phyloP scores from a whole-genome alignment of 2,113 vertebrate species.

The Calidris pugnax region DNA sequence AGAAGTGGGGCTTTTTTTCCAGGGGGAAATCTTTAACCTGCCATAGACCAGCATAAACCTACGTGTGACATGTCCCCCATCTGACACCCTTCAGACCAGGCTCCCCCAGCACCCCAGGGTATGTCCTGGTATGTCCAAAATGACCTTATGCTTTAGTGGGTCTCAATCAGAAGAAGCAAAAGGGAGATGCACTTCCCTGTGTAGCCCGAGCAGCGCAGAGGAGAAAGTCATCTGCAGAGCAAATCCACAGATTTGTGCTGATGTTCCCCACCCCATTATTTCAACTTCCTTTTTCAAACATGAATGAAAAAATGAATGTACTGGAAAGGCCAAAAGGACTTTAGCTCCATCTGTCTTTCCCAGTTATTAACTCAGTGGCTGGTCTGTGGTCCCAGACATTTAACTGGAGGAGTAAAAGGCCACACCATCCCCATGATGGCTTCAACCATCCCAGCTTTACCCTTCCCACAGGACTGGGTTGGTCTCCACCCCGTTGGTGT shows the following conservation, averaged over 20 bases:
- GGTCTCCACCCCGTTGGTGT: background rate
- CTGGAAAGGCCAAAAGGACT: conserved; percentile 11
- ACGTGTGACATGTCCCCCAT: no score
- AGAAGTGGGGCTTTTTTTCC: background rate
- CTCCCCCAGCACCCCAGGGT: no score
- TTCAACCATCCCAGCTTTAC: background rate
- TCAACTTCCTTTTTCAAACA: background rate
- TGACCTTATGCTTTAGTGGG: background rate
- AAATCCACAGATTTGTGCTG: background rate
- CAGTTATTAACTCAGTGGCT: background rate
- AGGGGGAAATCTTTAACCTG: background rate
- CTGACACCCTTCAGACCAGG: background rate
- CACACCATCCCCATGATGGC: fast-evolving
- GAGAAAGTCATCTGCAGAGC: background rate
- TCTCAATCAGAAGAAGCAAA: background rate
- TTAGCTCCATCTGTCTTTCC: conserved; percentile 37
- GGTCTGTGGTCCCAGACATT: background rate
- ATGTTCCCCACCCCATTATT: background rate
- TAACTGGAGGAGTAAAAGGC: background rate
- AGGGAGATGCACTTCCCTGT: background rate
- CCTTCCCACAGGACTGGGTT: background rate
- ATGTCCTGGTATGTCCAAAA: background rate
- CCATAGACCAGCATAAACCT: background rate
- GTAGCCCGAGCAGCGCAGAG: background rate
- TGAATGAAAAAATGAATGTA: background rate